Conservation (phyloP, 2,888 invertebrate genomes). For the Tetragonula carbonaria region DNA sequence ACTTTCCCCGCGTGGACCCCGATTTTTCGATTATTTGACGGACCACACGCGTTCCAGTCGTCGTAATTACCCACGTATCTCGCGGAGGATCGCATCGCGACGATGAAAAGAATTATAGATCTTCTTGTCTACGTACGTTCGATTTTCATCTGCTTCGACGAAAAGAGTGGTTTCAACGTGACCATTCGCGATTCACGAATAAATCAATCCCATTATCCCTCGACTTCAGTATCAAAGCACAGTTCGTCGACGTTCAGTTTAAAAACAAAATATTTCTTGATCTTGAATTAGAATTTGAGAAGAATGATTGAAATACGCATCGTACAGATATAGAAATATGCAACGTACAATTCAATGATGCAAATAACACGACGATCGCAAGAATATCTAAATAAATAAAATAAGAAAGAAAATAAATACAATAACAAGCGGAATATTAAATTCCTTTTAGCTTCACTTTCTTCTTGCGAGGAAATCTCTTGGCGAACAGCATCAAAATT, state of each 20-base stretch:
- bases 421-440: neutral
- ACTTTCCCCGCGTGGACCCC: neutral
- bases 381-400: too few relatives aligned
- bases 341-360: neutral
- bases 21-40: neutral
- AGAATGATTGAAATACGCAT: too few relatives aligned
- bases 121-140: neutral
- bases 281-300: too few relatives aligned
- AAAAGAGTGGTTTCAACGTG: too few relatives aligned
- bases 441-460: neutral
- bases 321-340: too few relatives aligned
- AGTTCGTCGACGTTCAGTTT: too few relatives aligned
- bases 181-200: too few relatives aligned
- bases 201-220: too few relatives aligned
- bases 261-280: too few relatives aligned
- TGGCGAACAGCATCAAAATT: neutral
- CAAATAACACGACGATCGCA: neutral
- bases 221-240: too few relatives aligned
- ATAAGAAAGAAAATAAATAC: too few relatives aligned
- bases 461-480: neutral
- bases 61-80: slow-evolving; percentile 13
- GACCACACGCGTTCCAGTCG: slow-evolving; percentile 1
- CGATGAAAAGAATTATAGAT: neutral
- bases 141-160: neutral
- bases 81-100: neutral